These are phyloP conservation scores for Brevimyrus niger DNA, from an alignment of 2,113 vertebrate genomes.

Conservation along the genomic window DNA sequence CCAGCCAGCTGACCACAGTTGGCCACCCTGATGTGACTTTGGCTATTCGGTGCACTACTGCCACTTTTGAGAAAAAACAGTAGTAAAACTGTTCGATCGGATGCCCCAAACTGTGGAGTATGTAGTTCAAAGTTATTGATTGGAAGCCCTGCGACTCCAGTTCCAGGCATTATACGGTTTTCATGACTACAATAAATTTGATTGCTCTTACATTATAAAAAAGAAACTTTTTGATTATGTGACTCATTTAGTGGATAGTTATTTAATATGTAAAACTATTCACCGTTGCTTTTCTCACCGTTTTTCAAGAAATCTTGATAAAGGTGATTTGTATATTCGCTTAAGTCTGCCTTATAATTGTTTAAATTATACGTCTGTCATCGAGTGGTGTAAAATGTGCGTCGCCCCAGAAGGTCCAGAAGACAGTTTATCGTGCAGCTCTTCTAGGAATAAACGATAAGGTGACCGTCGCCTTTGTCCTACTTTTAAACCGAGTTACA, in stretches of 20 bases:
- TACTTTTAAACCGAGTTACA: background rate
- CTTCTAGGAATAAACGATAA: background rate
- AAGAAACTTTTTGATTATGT: background rate
- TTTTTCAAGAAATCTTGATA: background rate
- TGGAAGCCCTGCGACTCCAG: background rate
- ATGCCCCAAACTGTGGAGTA: background rate
- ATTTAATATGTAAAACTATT: background rate
- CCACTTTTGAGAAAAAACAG: background rate
- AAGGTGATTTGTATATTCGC: background rate
- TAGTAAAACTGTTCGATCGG: background rate
- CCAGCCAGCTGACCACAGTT: too few species aligned
- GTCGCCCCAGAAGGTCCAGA: background rate
- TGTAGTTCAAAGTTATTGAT: background rate
- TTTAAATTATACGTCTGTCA: background rate
- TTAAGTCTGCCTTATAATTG: background rate
- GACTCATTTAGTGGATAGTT: background rate
- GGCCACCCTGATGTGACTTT: background rate
- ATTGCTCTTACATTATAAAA: background rate
- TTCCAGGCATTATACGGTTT: background rate
- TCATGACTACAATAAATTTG: background rate
- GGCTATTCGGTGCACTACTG: background rate
- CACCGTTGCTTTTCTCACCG: background rate
- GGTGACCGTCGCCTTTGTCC: background rate
- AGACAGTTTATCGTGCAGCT: background rate
- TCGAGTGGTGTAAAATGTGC: background rate